Evolutionary conservation across 2,113 vertebrate species (phyloP).

Genomic region (Gymnobelideus leadbeateri): DNA sequence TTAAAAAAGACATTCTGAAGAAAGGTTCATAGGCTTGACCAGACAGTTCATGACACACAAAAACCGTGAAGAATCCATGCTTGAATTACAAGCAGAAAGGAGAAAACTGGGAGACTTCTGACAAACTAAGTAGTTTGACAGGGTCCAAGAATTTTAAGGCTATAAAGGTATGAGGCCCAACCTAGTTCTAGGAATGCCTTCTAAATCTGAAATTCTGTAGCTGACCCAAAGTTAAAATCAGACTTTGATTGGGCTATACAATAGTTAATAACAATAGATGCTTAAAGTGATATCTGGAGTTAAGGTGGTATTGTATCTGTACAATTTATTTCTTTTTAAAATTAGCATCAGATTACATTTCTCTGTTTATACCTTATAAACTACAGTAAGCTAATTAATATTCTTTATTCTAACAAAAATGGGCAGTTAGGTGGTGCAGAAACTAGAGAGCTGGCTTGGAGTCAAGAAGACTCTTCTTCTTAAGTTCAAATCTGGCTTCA

Average conservation of each 20-base stretch:
- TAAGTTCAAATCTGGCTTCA: no score
- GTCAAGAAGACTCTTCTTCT: no score
- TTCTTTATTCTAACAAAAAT: no score
- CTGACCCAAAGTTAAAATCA: slow-evolving; percentile 7
- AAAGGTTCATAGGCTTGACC: neutral
- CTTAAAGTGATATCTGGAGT: neutral
- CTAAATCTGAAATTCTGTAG: neutral
- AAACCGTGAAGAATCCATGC: neutral
- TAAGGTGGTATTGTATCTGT: slow-evolving; percentile 1
- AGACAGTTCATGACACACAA: neutral
- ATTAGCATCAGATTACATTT: slow-evolving; percentile 2
- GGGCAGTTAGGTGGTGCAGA: no score
- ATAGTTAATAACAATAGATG: neutral
- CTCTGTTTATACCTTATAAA: slow-evolving; percentile 35
- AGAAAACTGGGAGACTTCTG: neutral
- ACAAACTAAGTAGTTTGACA: neutral
- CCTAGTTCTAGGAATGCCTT: neutral
- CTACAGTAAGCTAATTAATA: slow-evolving; percentile 9
- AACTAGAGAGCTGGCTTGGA: no score
- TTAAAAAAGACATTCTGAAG: neutral
- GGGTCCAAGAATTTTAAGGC: neutral
- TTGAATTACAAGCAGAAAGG: neutral
- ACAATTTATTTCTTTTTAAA: slow-evolving; percentile 5
- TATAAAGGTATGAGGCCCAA: neutral
- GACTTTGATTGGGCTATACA: neutral